Percentiles rank a stretch among this genome's conserved stretches.
phyloP scores from a whole-genome alignment of 2,888 invertebrate species.

The Pristionchus mayeri region DNA sequence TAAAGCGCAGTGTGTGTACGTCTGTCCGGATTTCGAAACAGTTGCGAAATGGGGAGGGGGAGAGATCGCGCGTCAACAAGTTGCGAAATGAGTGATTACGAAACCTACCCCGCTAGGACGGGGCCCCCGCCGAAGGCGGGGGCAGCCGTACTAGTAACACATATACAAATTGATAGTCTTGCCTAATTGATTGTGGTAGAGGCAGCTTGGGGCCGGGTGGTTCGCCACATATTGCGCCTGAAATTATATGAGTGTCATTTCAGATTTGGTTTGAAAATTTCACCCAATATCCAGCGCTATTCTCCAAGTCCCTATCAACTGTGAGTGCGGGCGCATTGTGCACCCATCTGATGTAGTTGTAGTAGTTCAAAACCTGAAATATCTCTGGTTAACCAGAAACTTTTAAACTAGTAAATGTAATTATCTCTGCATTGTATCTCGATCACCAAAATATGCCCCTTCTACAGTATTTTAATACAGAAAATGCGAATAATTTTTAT shows the following conservation, averaged over 20 bases:
- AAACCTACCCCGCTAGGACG: too few relatives aligned
- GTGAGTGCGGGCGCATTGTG: neutral
- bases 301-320: neutral
- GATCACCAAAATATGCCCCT: neutral
- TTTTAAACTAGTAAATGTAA: neutral
- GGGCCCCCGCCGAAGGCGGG: too few relatives aligned
- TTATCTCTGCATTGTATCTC: neutral
- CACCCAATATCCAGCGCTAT: neutral
- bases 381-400: too few relatives aligned
- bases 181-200: neutral
- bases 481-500: neutral
- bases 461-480: neutral
- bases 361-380: neutral
- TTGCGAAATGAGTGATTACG: too few relatives aligned
- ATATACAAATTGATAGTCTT: neutral
- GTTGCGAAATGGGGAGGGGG: too few relatives aligned
- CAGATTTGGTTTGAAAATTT: neutral
- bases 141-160: too few relatives aligned
- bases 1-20: too few relatives aligned
- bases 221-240: neutral
- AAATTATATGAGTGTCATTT: neutral
- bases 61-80: too few relatives aligned
- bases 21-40: too few relatives aligned
- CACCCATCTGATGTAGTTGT: slow-evolving; percentile 27
- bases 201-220: neutral